Evolutionary conservation across 2,797 vertebrate genomes (phyloP).

Genomic region (Sebastes vulpes): DNA sequence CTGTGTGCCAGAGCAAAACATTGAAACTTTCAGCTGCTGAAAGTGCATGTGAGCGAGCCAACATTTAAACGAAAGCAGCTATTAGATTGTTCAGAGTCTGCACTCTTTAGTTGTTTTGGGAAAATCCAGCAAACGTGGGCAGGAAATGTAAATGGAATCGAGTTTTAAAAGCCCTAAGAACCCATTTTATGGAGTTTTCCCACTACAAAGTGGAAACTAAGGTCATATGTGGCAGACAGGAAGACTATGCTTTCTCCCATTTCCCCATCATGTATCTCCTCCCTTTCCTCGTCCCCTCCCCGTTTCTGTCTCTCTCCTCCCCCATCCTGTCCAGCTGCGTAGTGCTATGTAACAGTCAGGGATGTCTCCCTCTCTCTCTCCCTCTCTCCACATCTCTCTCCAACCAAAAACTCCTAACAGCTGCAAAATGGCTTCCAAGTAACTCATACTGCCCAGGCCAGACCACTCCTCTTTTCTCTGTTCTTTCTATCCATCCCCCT

Average conservation of each 20-base stretch:
- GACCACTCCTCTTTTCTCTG: conserved; percentile 72
- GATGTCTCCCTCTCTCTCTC: conserved; percentile 28
- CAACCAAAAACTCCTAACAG: conserved; percentile 63
- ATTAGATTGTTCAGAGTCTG: not conserved
- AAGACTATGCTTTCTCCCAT: conserved; percentile 20
- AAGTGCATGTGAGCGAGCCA: not conserved
- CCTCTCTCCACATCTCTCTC: conserved; percentile 19
- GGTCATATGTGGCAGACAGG: conserved; percentile 20
- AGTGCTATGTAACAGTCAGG: conserved; percentile 48
- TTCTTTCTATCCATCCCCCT: conserved; percentile 53
- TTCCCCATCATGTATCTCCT: conserved; percentile 39
- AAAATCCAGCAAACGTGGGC: not conserved
- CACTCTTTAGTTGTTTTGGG: not conserved
- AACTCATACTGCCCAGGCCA: conserved; percentile 29
- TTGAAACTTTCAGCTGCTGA: not conserved
- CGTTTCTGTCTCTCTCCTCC: conserved; percentile 41
- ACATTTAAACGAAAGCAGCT: not conserved
- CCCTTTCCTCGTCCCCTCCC: conserved; percentile 49
- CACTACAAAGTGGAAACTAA: not conserved
- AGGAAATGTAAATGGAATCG: not conserved
- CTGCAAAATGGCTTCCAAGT: conserved; percentile 79
- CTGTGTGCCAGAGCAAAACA: not conserved
- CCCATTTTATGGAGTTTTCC: not conserved
- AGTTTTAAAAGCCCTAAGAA: not conserved
- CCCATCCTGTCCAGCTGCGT: conserved; percentile 60